phyloP scores from a whole-genome alignment of 2,113 vertebrate genomes.

The Dicentrarchus labrax region DNA sequence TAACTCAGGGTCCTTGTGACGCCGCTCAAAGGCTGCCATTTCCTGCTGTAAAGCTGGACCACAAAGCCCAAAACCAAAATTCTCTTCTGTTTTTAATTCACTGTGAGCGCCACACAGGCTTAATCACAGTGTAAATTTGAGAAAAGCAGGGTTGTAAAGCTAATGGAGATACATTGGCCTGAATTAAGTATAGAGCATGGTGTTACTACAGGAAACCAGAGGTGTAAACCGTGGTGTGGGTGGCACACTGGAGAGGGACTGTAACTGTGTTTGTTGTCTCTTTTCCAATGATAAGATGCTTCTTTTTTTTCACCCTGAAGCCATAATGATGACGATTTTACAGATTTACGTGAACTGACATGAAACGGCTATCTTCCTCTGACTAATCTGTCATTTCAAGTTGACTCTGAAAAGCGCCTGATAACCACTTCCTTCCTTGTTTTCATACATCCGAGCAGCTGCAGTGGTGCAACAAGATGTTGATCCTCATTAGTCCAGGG shows the following conservation, averaged over 20 bases:
- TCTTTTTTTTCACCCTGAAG: neutral
- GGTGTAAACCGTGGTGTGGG: slow-evolving; percentile 11
- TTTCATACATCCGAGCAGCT: slow-evolving; percentile 38
- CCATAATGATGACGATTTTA: neutral
- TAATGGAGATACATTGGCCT: slow-evolving; percentile 13
- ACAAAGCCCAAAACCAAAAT: slow-evolving; percentile 47
- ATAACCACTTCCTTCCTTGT: slow-evolving; percentile 82
- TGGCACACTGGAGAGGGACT: neutral
- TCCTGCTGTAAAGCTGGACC: slow-evolving; percentile 47
- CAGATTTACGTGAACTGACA: neutral
- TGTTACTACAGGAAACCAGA: slow-evolving; percentile 44
- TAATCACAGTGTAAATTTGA: slow-evolving; percentile 24
- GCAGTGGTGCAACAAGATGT: slow-evolving; percentile 50
- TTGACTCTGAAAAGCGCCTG: slow-evolving; percentile 43
- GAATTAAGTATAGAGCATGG: slow-evolving; percentile 5
- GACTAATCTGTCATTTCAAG: slow-evolving; percentile 8
- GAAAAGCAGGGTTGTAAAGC: slow-evolving; percentile 21
- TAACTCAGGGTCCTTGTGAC: slow-evolving; percentile 61
- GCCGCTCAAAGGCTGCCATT: slow-evolving; percentile 42
- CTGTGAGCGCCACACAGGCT: slow-evolving; percentile 25
- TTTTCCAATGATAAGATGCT: neutral
- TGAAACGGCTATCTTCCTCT: neutral
- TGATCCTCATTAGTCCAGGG: slow-evolving; percentile 27
- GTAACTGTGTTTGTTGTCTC: neutral
- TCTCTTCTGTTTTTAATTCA: slow-evolving; percentile 31